Base-by-base conservation (phyloP, 1,140 invertebrate species). In the Rhyzopertha dominica region DNA sequence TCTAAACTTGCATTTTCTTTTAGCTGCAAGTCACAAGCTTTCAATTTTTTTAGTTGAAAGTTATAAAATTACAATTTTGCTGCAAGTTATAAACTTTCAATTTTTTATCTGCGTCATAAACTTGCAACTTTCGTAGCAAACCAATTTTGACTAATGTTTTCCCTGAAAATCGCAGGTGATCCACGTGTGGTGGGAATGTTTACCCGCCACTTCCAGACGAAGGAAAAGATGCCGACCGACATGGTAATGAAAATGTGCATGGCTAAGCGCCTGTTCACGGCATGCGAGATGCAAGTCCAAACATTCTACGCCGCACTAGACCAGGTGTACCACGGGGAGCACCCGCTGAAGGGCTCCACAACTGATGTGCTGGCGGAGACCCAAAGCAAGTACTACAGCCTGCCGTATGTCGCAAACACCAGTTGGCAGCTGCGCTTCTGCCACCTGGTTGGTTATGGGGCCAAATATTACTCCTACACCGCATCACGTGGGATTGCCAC, bases 391-490 rank as follows among this genome's bases (percentile, higher is more conserved):
- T 95, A 92, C 67, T 95, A 92, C 62, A 79, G 83, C 9, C 68
- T 97, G 16, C 87, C 89, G 0, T 88, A 94, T 66, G 84, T 96
- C 2, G 73, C 82, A 42, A 82, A 90, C 66, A 96, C 93, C 2
- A 92, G 95, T 8, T 98, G 92, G 90, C 95, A 98, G 63, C 76
- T 95, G 45, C 75, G 95, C 34, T 98, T 99, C 74, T 87, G 91
- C 43, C 96, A 99, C 71, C 70, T 99, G 20, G 89, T 98, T 4
- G 93, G 94, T 2, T 99, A 99, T 69, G 96, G 95, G 20, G 94
- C 93, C 0, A 97, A 96, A 70, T 99, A 99, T 72, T 98, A 98
- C 68, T 89, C 95, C 0, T 99, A 99, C 71, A 71, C 98, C 32
- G 85, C 98, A 59, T 97, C 95, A 0, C 78, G 90, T 54, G 89